Conservation (phyloP, 2,113 vertebrate genomes). For the Taurulus bubalis region DNA sequence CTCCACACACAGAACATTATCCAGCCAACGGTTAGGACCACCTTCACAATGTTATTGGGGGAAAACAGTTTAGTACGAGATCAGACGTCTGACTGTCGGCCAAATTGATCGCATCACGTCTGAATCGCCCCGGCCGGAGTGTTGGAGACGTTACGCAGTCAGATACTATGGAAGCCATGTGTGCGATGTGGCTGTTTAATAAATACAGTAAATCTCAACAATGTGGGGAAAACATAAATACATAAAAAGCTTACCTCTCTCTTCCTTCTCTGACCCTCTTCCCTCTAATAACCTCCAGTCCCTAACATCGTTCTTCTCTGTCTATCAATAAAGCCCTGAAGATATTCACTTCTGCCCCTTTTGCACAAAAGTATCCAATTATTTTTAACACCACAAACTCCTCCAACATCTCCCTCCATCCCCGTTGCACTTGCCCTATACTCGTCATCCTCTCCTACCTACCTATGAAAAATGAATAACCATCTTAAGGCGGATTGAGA, state of each 20-base stretch:
- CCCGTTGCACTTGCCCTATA: background rate
- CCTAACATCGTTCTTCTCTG: background rate
- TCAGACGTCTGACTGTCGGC: background rate
- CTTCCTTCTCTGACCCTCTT: background rate
- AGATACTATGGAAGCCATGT: background rate
- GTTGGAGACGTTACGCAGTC: background rate
- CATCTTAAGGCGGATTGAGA: slow-evolving; percentile 7
- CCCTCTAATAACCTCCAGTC: background rate
- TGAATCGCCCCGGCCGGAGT: background rate
- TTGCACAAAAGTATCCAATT: background rate
- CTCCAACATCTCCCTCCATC: background rate
- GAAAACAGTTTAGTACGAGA: background rate
- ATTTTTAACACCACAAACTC: slow-evolving; percentile 7
- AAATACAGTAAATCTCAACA: background rate
- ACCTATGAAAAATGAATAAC: slow-evolving; percentile 1
- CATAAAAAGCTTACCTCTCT: background rate
- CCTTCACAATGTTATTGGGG: too few relatives aligned
- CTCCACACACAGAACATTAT: background rate
- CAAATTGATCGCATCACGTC: background rate
- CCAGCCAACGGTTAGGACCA: background rate
- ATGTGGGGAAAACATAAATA: too few relatives aligned
- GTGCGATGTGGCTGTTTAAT: background rate
- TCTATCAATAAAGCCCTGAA: background rate
- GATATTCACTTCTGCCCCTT: slow-evolving; percentile 6
- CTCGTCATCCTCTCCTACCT: background rate